phyloP scores from a whole-genome alignment of 1,140 invertebrate species.

The Dryas iulia region DNA sequence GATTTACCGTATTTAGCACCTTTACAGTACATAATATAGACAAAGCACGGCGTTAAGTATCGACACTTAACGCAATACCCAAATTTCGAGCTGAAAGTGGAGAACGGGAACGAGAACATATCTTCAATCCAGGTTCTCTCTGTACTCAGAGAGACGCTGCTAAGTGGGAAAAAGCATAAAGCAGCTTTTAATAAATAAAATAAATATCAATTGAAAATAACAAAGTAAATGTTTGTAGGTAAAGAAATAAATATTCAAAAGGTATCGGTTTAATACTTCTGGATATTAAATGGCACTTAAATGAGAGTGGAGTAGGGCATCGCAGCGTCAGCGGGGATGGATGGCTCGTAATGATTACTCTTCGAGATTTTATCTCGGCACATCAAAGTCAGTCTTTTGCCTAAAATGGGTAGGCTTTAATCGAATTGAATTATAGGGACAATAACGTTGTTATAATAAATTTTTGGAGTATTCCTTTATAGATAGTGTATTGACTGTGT shows the following conservation, averaged over 20 bases:
- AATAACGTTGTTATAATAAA: not conserved
- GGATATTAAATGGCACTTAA: slow-evolving; percentile 1
- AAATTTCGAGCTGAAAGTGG: too few relatives aligned
- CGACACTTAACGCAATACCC: too few relatives aligned
- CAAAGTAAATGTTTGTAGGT: not conserved
- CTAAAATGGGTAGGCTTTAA: slow-evolving; percentile 1
- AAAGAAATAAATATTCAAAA: not conserved
- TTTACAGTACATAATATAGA: too few relatives aligned
- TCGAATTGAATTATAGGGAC: not conserved
- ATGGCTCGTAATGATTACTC: slow-evolving; percentile 6
- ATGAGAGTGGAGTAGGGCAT: not conserved
- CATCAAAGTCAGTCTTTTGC: not conserved
- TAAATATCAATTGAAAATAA: too few relatives aligned
- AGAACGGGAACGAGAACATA: too few relatives aligned
- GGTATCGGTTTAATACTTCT: not conserved
- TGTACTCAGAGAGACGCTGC: too few relatives aligned
- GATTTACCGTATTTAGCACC: too few relatives aligned
- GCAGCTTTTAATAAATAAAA: too few relatives aligned
- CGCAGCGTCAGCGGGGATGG: slow-evolving; percentile 4
- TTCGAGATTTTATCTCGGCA: slow-evolving; percentile 8
- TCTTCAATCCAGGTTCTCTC: too few relatives aligned
- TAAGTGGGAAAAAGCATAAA: too few relatives aligned
- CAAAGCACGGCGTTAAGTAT: too few relatives aligned
- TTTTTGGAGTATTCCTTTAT: not conserved
- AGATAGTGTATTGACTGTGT: not conserved